Conservation (phyloP, 2,797 vertebrate species). For the Nasua narica region DNA sequence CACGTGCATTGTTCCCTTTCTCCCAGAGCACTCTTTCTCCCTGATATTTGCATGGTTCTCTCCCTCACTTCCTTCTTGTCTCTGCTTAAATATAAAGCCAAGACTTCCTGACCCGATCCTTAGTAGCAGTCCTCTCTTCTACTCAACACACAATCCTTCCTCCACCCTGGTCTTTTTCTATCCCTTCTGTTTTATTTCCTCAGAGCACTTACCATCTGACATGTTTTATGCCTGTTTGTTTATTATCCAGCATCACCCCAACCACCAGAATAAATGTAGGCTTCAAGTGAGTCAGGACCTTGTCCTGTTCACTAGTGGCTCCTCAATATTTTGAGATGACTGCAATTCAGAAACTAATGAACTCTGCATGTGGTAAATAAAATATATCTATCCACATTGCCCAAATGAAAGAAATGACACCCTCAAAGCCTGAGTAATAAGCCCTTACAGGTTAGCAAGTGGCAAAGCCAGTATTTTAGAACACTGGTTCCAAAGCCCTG, state of each 20-base stretch:
- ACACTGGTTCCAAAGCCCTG: neutral
- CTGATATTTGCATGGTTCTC: neutral
- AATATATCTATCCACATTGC: neutral
- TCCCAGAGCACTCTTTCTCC: neutral
- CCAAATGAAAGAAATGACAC: neutral
- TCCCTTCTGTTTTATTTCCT: neutral
- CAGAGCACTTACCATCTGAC: neutral
- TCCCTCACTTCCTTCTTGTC: neutral
- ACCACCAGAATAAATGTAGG: neutral
- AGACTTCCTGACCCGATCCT: neutral
- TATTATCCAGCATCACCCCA: neutral
- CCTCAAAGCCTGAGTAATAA: neutral
- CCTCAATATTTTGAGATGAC: neutral
- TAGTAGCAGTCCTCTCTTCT: neutral
- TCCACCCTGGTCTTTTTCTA: neutral
- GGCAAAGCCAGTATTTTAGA: neutral
- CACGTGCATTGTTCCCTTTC: neutral
- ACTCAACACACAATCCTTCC: neutral
- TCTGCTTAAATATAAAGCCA: neutral
- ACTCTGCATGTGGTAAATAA: neutral
- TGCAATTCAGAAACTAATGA: neutral
- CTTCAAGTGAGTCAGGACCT: neutral
- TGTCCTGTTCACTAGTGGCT: neutral
- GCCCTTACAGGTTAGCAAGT: neutral
- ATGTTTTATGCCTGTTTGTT: neutral